Percentiles rank a stretch among this genome's conserved stretches.
Conservation (phyloP, 2,888 invertebrate genomes). For the Gastracanthus pulcherrimus region DNA sequence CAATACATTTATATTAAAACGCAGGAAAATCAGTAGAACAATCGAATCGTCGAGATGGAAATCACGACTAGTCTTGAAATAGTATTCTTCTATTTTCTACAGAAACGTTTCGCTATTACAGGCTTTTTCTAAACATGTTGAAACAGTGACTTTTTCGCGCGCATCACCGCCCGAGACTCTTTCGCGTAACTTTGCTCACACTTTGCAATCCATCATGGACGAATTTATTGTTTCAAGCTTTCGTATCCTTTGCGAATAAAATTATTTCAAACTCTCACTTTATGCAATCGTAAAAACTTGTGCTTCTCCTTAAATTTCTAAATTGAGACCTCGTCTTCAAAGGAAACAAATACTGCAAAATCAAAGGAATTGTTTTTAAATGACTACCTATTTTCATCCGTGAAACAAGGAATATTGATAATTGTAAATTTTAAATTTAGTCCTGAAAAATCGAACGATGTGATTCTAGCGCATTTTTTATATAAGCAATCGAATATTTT, state of each 20-base stretch:
- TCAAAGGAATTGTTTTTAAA: not conserved
- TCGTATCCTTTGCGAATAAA: not conserved
- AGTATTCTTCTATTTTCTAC: conserved; percentile 66
- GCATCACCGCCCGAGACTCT: not conserved
- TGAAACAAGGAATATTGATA: conserved; percentile 20
- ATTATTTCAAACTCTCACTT: not conserved
- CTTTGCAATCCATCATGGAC: not conserved
- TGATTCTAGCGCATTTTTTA: not conserved
- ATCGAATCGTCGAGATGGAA: conserved; percentile 60
- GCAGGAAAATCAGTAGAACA: not conserved
- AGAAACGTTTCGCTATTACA: conserved; percentile 37
- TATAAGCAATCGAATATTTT: conserved; percentile 24
- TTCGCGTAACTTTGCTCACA: not conserved
- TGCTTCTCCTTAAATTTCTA: not conserved
- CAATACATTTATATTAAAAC: too few species aligned
- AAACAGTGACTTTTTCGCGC: not conserved
- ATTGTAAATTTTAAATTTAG: conserved; percentile 8
- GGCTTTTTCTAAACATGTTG: conserved; percentile 45
- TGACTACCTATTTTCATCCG: not conserved
- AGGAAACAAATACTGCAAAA: not conserved
- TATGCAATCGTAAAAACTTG: not conserved
- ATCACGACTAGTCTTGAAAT: conserved; percentile 69
- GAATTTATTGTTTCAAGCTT: not conserved
- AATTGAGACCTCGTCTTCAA: not conserved
- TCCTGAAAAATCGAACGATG: not conserved